These are phyloP conservation scores for Caenorhabditis parvicauda DNA, from an alignment of 2,888 invertebrate genomes.

Conservation along the genomic window DNA sequence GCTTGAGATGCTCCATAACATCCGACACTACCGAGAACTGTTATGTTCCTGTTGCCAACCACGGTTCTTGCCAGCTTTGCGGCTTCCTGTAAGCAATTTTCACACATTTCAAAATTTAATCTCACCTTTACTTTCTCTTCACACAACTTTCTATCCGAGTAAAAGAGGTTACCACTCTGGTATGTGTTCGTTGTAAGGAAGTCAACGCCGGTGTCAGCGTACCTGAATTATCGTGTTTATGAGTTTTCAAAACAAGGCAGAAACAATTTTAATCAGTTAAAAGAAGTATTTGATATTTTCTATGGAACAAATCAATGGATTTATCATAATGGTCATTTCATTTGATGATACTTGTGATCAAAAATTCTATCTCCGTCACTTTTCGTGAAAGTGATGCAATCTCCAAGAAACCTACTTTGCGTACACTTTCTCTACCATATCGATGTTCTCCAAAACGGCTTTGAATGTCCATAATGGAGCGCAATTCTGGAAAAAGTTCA, in stretches of 20 bases:
- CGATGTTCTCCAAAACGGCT: slow-evolving; percentile 3
- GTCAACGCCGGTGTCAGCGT: slow-evolving; percentile 3
- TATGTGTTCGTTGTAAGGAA: slow-evolving; percentile 22
- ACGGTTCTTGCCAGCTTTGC: neutral
- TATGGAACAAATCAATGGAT: too few relatives aligned
- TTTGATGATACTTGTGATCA: too few relatives aligned
- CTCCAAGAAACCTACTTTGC: slow-evolving; percentile 13
- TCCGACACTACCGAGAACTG: slow-evolving; percentile 15
- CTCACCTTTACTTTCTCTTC: slow-evolving; percentile 7
- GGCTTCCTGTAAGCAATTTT: neutral
- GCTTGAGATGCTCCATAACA: slow-evolving; percentile 13
- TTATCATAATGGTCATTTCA: too few relatives aligned
- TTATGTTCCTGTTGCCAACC: neutral
- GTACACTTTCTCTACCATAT: slow-evolving; percentile 14
- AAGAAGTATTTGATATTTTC: neutral
- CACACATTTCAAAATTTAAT: neutral
- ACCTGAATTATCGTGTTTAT: too few relatives aligned
- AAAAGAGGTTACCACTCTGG: slow-evolving; percentile 19
- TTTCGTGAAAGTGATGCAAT: too few relatives aligned
- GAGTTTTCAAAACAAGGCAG: too few relatives aligned
- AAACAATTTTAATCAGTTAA: neutral
- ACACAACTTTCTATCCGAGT: neutral
- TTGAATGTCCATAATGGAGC: slow-evolving; percentile 21
- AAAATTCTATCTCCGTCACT: too few relatives aligned
- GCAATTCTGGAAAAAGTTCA: slow-evolving; percentile 2